Base-by-base conservation (phyloP, 2,113 vertebrate species). In the Ascaphus truei region DNA sequence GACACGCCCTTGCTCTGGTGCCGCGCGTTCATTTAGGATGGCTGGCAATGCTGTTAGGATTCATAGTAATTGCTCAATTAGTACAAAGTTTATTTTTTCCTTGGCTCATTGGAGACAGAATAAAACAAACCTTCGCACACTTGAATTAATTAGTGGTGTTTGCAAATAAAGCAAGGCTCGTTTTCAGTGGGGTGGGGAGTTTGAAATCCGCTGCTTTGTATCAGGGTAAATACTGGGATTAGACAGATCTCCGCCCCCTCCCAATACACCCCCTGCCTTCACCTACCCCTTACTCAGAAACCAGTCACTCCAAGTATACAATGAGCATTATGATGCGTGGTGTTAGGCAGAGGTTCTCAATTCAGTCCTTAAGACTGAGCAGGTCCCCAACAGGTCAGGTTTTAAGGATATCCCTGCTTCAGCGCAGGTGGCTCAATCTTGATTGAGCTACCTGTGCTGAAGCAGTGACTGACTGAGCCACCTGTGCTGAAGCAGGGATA, bases 31-130 rank as follows among this genome's bases (percentile, higher is more conserved):
- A 60, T 69, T 59, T 52, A 51, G 51, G 67, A 61, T 61, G 29
- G 57, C 18, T 39, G 25, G 45, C 45, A 18, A 52, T 51, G 52
- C 26, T 47, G 33, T n/a, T n/a, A n/a, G n/a, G n/a, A n/a, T n/a
- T n/a, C n/a, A n/a, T 51, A 52, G 66, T 71, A 71, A 71, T 71
- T 71, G 56, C 47, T 71, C 56, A 71, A 71, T 71, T 61, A 71
- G 56, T 18, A 16, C 47, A 61, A 71, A 52, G 43, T 69, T 69
- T 60, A 22, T 69, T 69, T 69, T 58, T 60, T 60, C 18, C 59
- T 59, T 71, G 45, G 67, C 67, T 69, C 31, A 52, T 41, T 52
- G 67, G 45, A 61, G 56, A 69, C 13, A 48, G 39, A 50, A 50
- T 41, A 41, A 33, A 43, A 37, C 61, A 56, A 29, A 16, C 26